A percentile compares a stretch with the other conserved stretches of the same genome.
phyloP scores from a whole-genome alignment of 1,140 invertebrate species.

The Meloidogyne chitwoodi region DNA sequence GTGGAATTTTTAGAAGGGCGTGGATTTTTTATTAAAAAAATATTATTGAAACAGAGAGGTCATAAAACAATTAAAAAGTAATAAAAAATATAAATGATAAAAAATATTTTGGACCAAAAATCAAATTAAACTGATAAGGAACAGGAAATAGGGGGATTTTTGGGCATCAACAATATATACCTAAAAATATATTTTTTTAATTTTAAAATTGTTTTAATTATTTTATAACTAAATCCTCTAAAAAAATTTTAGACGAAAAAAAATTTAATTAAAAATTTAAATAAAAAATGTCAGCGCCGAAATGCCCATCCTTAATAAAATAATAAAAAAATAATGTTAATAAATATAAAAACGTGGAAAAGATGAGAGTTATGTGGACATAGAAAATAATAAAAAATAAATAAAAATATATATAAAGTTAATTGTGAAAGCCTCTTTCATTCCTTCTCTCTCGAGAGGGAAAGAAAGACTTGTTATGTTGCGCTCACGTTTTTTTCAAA shows the following conservation, averaged over 20 bases:
- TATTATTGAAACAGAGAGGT: not conserved
- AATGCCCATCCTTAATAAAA: not conserved
- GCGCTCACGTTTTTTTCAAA: not conserved
- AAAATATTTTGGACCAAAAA: not conserved
- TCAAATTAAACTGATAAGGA: not conserved
- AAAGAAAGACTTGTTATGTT: not conserved
- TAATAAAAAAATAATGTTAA: too few relatives aligned
- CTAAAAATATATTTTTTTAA: not conserved
- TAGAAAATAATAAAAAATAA: too few relatives aligned
- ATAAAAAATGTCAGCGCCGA: not conserved
- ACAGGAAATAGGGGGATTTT: too few relatives aligned
- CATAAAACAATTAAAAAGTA: not conserved
- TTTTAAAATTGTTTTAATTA: not conserved
- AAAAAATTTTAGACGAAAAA: too few relatives aligned
- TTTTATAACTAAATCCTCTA: too few relatives aligned
- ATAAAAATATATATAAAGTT: too few relatives aligned
- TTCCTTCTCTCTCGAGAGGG: too few relatives aligned
- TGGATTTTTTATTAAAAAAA: not conserved
- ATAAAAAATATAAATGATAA: not conserved
- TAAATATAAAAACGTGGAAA: too few relatives aligned
- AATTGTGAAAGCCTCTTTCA: too few relatives aligned
- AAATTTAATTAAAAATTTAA: not conserved
- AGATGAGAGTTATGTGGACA: too few relatives aligned
- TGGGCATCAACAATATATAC: not conserved
- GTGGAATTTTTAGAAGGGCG: not conserved